Base-by-base conservation (phyloP, 2,888 invertebrate species). In the Rhagonycha lutea region DNA sequence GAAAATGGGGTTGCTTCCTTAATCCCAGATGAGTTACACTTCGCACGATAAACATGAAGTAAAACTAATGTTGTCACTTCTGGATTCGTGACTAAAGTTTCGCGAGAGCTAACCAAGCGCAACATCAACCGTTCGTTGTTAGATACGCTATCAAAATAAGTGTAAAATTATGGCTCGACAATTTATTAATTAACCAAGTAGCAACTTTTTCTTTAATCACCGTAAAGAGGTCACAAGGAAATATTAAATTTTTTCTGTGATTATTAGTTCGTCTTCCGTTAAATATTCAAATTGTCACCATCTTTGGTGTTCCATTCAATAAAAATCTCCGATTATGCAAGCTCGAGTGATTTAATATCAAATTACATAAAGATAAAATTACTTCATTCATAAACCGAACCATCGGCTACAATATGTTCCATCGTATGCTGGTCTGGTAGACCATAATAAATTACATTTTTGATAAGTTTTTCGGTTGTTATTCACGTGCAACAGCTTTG, bases 61-160 rank as follows among this genome's bases (percentile, higher is more conserved):
- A 28, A 73, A 69, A 62, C 68, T 73, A 63, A 68, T 69, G 73
- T 73, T 73, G 73, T 73, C 69, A 73, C 73, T 69, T 73, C 62
- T 73, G 73, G 61, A 69, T 73, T 73, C 29, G 69, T 60, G 73
- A 61, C 67, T 62, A 32, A 68, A 72, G 69, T 69, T 62, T 69
- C 47, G 62, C 68, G 28, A 47, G 29, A 69, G 26, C 63, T 47
- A 69, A 23, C 69, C 69, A 73, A 29, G 63, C 73, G 73, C 14
- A 63, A 18, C 14, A 26, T 28, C 61, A 47, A 47, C 47, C 47
- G 47, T 63, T 18, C 47, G 47, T 63, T 18, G 63, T 72, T 72
- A 72, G 72, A 72, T 72, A 14, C 72, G 68, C 72, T 26, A 65
- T 72, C 47, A 18, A 10, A 14, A 11, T 65, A 18, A 18, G 14